These are phyloP conservation scores for Neostethus bicornis DNA, from an alignment of 2,797 vertebrate species.

Conservation along the genomic window DNA sequence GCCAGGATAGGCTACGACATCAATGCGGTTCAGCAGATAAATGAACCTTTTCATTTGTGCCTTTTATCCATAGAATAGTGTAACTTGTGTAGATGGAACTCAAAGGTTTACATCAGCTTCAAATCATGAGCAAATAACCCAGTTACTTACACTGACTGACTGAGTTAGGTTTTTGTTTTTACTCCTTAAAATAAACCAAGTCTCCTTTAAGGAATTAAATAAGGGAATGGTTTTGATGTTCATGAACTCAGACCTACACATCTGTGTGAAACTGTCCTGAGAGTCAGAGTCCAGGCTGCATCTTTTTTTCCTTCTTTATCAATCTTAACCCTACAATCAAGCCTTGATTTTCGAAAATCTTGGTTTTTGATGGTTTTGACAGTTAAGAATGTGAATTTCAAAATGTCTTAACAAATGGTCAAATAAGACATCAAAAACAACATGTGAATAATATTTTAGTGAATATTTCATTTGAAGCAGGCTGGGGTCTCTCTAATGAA, in stretches of 20 bases:
- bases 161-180: not conserved
- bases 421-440: not conserved
- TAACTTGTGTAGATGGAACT: not conserved
- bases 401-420: not conserved
- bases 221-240: not conserved
- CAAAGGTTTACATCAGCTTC: not conserved
- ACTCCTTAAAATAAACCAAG: not conserved
- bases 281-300: conserved; percentile 23
- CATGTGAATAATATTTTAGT: not conserved
- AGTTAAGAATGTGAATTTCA: not conserved
- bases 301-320: not conserved
- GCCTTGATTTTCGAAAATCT: too few relatives aligned
- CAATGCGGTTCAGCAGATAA: too few relatives aligned
- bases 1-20: too few relatives aligned
- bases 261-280: conserved; percentile 23
- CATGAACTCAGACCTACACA: conserved; percentile 9
- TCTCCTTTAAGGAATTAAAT: not conserved
- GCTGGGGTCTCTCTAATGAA: conserved; percentile 23
- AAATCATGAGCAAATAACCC: not conserved
- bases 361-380: too few relatives aligned
- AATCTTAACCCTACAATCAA: too few relatives aligned
- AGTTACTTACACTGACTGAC: not conserved
- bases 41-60: not conserved
- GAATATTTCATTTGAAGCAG: conserved; percentile 18
- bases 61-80: not conserved